A percentile compares a stretch with the other conserved stretches of the same genome.
Conservation (phyloP, 2,888 invertebrate species). For the Erynnis tages region DNA sequence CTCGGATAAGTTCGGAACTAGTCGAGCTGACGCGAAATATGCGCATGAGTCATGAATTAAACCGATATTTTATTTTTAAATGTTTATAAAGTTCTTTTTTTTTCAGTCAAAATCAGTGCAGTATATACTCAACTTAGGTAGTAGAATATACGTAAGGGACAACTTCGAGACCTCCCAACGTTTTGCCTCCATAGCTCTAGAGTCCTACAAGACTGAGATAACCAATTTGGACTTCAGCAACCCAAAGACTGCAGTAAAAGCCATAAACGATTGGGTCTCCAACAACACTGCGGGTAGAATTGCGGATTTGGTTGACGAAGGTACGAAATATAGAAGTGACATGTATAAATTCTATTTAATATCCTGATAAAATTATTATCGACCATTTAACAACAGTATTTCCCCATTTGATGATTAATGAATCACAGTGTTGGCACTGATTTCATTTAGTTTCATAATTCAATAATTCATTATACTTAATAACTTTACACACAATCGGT, state of each 20-base stretch:
- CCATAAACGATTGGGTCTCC: constrained; percentile 91
- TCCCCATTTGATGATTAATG: too few relatives aligned
- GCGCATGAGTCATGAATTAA: too few relatives aligned
- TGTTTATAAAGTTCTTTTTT: too few relatives aligned
- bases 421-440: too few relatives aligned
- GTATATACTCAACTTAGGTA: constrained; percentile 84
- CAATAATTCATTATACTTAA: too few relatives aligned
- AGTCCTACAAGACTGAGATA: constrained; percentile 85
- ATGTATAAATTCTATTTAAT: neutral
- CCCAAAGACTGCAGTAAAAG: constrained; percentile 73
- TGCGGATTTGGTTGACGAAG: constrained; percentile 82
- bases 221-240: constrained; percentile 83
- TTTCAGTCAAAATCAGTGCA: constrained; percentile 62
- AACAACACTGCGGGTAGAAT: constrained; percentile 89
- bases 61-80: too few relatives aligned
- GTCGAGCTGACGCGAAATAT: too few relatives aligned
- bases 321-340: constrained; percentile 56
- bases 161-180: constrained; percentile 78
- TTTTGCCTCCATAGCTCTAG: constrained; percentile 83
- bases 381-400: too few relatives aligned
- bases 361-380: too few relatives aligned
- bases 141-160: constrained; percentile 83
- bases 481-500: too few relatives aligned
- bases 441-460: too few relatives aligned
- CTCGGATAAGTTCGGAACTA: too few relatives aligned